Evolutionary conservation across 2,888 invertebrate species (phyloP), one percentile per base, ranked within the genome.

Genomic region (Horisme vitalbata): DNA sequence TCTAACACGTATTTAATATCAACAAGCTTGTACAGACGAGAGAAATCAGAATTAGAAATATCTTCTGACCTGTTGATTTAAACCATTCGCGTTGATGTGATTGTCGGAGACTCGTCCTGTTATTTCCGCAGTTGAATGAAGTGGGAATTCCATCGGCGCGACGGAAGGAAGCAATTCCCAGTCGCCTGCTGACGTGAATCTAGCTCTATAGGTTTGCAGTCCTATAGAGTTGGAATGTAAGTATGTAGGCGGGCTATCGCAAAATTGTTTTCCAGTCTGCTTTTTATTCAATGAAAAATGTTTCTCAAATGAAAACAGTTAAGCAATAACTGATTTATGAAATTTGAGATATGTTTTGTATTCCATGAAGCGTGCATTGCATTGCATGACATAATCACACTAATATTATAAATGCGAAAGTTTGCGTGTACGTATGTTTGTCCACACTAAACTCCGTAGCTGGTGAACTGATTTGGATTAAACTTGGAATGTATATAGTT

Each of bases 121-220:
- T 77, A 87, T 87, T 87, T 86, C 87, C 87, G 80, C 68, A 68
- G 31, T 39, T 39, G 31, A 49, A 35, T 64, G 68, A 61, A 65
- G 68, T 70, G 71, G 65, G 63, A 70, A 52, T 54, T 52, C 53
- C 52, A 48, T 54, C 63, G 61, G 57, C 62, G 63, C 46, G 68
- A 60, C 81, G 87, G 88, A 87, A 87, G 87, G 88, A 87, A 86
- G 81, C 70, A 83, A 88, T 86, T 84, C 78, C 77, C 52, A 75
- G 75, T 68, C 43, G 43, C 26, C 63, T 67, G 62, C 74, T 71
- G 75, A 72, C 74, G 68, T 78, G 75, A 77, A 71, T 72, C 70
- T 63, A 68, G 65, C 67, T 72, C 67, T 65, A 65, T 65, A 58
- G 53, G 56, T 41, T 49, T 43, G 37, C 41, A 30, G 15, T 9